These are phyloP conservation scores for Mixornis gularis DNA, from an alignment of 2,113 vertebrate species.

Conservation along the genomic window DNA sequence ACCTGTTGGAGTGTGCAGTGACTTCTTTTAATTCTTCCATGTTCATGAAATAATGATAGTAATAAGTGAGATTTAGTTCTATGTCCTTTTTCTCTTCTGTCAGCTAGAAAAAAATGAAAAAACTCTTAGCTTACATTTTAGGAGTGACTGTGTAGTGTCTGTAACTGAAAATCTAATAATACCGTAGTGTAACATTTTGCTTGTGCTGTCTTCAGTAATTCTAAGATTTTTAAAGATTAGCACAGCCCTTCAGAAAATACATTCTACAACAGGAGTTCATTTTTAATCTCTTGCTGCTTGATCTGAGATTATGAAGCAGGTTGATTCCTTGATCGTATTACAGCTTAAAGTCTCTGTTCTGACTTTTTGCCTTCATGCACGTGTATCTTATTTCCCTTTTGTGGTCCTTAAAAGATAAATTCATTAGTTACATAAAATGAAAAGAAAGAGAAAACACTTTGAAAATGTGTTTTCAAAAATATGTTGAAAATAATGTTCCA, in stretches of 20 bases:
- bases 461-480: not conserved
- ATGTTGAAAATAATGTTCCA: not conserved
- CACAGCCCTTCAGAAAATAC: not conserved
- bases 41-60: not conserved
- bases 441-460: not conserved
- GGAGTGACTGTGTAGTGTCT: not conserved
- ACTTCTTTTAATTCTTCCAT: not conserved
- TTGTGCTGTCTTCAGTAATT: not conserved
- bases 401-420: not conserved
- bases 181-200: not conserved
- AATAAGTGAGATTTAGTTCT: not conserved
- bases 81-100: not conserved
- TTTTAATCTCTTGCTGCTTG: not conserved
- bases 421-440: not conserved
- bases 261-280: not conserved
- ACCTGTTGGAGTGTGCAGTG: not conserved
- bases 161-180: not conserved
- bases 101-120: not conserved
- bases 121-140: not conserved
- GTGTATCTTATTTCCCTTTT: not conserved
- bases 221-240: not conserved
- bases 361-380: not conserved
- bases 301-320: slow-evolving; percentile 2
- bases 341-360: not conserved
- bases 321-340: not conserved